Evolutionary conservation across 2,888 invertebrate genomes (phyloP).

Genomic region (Fabriciana adippe): DNA sequence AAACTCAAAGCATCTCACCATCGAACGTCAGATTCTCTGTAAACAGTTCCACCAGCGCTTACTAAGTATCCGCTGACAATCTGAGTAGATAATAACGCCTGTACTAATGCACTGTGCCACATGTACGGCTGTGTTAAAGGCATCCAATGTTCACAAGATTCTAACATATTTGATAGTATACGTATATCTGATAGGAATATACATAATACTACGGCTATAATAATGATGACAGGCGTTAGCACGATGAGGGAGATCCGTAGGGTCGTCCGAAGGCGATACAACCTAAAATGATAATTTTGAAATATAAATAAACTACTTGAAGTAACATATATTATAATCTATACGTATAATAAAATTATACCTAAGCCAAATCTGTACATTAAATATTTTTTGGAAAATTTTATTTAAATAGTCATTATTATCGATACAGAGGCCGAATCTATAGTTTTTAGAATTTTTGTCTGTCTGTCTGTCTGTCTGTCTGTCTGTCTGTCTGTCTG

Average conservation of each 20-base stretch:
- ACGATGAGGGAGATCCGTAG: slow-evolving; percentile 69
- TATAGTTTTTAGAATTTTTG: too few relatives aligned
- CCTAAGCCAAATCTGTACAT: too few relatives aligned
- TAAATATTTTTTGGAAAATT: too few relatives aligned
- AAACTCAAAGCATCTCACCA: slow-evolving; percentile 71
- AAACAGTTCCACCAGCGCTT: slow-evolving; percentile 84
- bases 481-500: too few relatives aligned
- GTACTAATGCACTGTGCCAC: slow-evolving; percentile 85
- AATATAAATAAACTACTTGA: too few relatives aligned
- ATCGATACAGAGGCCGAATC: too few relatives aligned
- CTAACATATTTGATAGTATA: slow-evolving; percentile 59
- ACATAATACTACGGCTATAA: slow-evolving; percentile 61
- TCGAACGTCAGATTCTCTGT: slow-evolving; percentile 84
- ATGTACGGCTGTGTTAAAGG: slow-evolving; percentile 64
- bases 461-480: too few relatives aligned
- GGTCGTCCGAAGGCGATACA: slow-evolving; percentile 78
- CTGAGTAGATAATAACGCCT: slow-evolving; percentile 84
- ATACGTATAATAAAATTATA: too few relatives aligned
- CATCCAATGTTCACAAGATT: slow-evolving; percentile 71
- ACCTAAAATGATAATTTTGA: slow-evolving; percentile 58
- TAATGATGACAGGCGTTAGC: slow-evolving; percentile 60
- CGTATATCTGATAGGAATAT: slow-evolving; percentile 64
- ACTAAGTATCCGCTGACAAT: slow-evolving; percentile 84
- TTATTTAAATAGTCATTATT: too few relatives aligned
- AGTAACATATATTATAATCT: too few relatives aligned